phyloP scores from a whole-genome alignment of 2,113 vertebrate genomes.

The Perca fluviatilis region DNA sequence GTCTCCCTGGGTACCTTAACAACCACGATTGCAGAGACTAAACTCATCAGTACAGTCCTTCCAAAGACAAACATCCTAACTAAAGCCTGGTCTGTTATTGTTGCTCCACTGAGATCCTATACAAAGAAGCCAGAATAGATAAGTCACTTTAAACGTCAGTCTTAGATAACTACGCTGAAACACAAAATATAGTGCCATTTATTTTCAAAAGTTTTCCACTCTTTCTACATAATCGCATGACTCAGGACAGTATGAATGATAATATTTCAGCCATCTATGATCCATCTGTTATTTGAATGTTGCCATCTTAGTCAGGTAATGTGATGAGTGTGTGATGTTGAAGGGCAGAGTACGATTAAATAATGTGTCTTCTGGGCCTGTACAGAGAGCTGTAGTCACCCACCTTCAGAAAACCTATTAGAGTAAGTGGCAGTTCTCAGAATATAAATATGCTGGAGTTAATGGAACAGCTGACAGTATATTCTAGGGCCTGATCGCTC shows the following conservation, averaged over 20 bases:
- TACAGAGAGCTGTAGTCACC: slow-evolving; percentile 57
- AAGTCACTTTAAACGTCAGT: not conserved
- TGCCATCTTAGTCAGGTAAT: slow-evolving; percentile 37
- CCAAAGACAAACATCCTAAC: slow-evolving; percentile 10
- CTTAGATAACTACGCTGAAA: not conserved
- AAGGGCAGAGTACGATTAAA: slow-evolving; percentile 63
- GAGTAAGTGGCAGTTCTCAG: slow-evolving; percentile 81
- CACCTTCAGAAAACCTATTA: slow-evolving; percentile 85
- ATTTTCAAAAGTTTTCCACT: slow-evolving; percentile 9
- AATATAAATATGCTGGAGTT: slow-evolving; percentile 84
- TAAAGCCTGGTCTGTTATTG: slow-evolving; percentile 16
- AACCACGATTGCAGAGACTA: slow-evolving; percentile 2
- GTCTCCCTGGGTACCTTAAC: slow-evolving; percentile 15
- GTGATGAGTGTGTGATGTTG: slow-evolving; percentile 48
- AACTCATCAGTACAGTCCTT: slow-evolving; percentile 5
- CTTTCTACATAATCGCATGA: slow-evolving; percentile 26
- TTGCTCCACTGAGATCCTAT: slow-evolving; percentile 5
- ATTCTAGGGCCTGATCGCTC: slow-evolving; percentile 77
- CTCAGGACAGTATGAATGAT: slow-evolving; percentile 36
- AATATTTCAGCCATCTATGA: slow-evolving; percentile 43
- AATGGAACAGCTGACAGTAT: slow-evolving; percentile 86
- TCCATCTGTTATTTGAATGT: slow-evolving; percentile 51
- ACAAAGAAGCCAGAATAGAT: slow-evolving; percentile 18
- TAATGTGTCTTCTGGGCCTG: slow-evolving; percentile 62
- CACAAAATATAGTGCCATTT: slow-evolving; percentile 5